Base-by-base conservation (phyloP, 2,888 invertebrate genomes). In the Eulithis prunata region DNA sequence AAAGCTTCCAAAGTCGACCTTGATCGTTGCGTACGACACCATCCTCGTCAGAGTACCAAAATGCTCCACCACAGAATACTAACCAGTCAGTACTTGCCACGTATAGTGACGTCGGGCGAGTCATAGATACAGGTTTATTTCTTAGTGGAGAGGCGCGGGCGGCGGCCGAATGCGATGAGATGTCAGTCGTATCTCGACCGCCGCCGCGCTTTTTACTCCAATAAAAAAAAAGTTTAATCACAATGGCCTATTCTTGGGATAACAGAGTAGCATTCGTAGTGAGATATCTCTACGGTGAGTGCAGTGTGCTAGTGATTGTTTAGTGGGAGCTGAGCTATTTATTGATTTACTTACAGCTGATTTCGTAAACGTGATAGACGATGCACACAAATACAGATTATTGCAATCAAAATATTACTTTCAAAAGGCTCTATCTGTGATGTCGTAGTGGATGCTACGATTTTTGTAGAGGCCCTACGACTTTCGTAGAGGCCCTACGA, bases 191-290 rank as follows among this genome's bases (percentile, higher is more conserved):
- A 59, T 61, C 43, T 52, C 55, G 70, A 69, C 68, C 71, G 68
- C 64, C 63, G 66, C 66, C 70, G 67, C 70, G 68, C 63, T 58
- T 65, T 57, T 62, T 53, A n/a, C 62, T 57, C 60, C 57, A 68
- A 69, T 54, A 65, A 64, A 67, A 45, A 59, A n/a, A 1, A 49
- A 41, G 41, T 57, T 46, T 28, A 49, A 63, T 43, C 59, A 54
- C 52, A 54, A 97, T 97, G 97, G 96, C 96, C 66, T 96, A 96
- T 90, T 95, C 95, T 82, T 97, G 97, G 97, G 96, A 97, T 84
- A 97, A 96, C 89, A 94, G 97, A 84, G 97, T 97, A 73, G 95
- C 95, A 82, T 97, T 97, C 88, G 95, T 97, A 83, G 96, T 97
- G 76, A 95, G 95, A 85, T 96, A 96, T 89, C 94, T 97, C 79